A percentile compares a stretch with the other conserved stretches of the same genome.
phyloP scores from a whole-genome alignment of 2,113 vertebrate genomes.

The Cyprichromis sp. region DNA sequence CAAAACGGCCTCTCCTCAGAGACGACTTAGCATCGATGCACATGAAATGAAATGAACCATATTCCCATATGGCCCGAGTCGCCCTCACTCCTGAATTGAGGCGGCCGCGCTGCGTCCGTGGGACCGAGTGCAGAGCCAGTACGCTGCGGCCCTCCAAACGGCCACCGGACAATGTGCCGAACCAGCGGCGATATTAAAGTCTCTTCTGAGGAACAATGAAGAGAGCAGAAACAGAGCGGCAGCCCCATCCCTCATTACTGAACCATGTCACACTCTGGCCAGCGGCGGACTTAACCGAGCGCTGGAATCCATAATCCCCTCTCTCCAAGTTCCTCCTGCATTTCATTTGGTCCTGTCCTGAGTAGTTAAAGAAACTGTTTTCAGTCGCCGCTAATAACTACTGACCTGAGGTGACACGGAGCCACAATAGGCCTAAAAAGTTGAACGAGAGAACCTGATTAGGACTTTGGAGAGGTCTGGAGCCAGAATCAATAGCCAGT shows the following conservation, averaged over 20 bases:
- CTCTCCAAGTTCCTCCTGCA: conserved; percentile 81
- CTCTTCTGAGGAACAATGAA: background rate
- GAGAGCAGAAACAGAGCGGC: background rate
- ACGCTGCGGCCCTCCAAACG: background rate
- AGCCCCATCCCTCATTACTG: conserved; percentile 88
- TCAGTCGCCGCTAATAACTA: conserved; percentile 94
- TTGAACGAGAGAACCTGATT: conserved; percentile 88
- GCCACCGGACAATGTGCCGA: background rate
- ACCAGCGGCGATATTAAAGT: conserved; percentile 9
- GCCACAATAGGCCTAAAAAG: conserved; percentile 90
- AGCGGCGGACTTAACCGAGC: conserved; percentile 76
- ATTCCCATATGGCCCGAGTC: background rate
- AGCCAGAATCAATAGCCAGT: conserved; percentile 88
- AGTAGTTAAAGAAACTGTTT: conserved; percentile 95
- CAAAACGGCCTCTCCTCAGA: background rate
- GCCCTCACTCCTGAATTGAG: background rate
- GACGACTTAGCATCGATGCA: background rate
- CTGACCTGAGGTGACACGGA: conserved; percentile 89
- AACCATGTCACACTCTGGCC: conserved; percentile 92
- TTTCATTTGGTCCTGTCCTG: conserved; percentile 83
- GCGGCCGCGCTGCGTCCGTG: background rate
- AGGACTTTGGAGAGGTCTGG: conserved; percentile 87
- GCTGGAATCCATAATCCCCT: conserved; percentile 86
- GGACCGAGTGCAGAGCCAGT: background rate
- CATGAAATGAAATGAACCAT: conserved; percentile 8